Conservation (phyloP, 2,888 invertebrate species). For the Chrysolina oricalcia region DNA sequence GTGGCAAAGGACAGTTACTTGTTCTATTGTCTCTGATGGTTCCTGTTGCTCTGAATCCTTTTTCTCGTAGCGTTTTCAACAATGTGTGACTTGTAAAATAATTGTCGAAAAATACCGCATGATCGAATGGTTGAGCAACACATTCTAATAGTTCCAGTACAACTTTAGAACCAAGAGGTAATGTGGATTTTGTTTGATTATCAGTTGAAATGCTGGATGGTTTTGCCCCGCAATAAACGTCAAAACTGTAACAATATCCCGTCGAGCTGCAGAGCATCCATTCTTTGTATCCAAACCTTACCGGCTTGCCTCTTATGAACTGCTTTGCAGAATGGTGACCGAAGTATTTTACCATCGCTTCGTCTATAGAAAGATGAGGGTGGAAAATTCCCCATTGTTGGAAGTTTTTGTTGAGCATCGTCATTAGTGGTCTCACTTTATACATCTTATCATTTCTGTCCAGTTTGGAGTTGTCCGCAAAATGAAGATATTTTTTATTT, state of each 20-base stretch:
- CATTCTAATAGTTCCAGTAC: slow-evolving; percentile 49
- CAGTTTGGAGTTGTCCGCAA: slow-evolving; percentile 48
- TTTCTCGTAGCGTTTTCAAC: no score
- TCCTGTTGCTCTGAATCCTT: no score
- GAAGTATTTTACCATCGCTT: slow-evolving; percentile 58
- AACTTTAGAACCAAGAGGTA: slow-evolving; percentile 49
- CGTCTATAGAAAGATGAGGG: slow-evolving; percentile 55
- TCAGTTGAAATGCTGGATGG: not conserved
- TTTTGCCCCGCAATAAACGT: slow-evolving; percentile 53
- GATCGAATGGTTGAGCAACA: slow-evolving; percentile 26
- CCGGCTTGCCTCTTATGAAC: no score
- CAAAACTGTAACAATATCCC: no score
- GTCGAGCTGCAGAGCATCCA: no score
- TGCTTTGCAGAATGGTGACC: slow-evolving; percentile 56
- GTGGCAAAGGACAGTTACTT: no score
- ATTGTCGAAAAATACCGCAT: slow-evolving; percentile 19
- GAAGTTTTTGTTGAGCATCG: slow-evolving; percentile 51
- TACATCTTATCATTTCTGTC: slow-evolving; percentile 46
- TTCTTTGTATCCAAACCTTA: no score
- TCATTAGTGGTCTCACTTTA: slow-evolving; percentile 48
- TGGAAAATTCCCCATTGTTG: slow-evolving; percentile 55
- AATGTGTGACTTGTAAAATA: no score
- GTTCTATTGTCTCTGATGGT: no score
- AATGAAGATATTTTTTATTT: slow-evolving; percentile 48
- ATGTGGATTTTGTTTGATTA: slow-evolving; percentile 1